A percentile compares a stretch with the other conserved stretches of the same genome.
Conservation (phyloP, 2,888 invertebrate genomes). For the Pyrgus malvae region DNA sequence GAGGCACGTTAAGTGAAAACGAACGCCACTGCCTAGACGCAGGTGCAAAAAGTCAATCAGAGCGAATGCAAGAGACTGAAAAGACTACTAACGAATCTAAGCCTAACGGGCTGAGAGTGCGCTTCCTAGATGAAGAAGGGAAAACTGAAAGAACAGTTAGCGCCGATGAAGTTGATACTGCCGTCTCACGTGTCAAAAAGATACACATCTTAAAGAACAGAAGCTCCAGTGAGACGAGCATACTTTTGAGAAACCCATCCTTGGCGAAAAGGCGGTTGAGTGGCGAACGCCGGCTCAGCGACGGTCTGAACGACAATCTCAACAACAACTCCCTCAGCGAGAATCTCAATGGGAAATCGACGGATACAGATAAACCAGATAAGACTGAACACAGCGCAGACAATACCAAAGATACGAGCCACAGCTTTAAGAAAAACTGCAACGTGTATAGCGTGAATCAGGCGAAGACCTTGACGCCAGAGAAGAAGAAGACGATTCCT, state of each 20-base stretch:
- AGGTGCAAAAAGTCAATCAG: slow-evolving; percentile 61
- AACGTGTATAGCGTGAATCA: slow-evolving; percentile 78
- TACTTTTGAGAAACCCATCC: slow-evolving; percentile 69
- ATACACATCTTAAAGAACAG: slow-evolving; percentile 76
- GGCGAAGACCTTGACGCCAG: slow-evolving; percentile 72
- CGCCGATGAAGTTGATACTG: slow-evolving; percentile 71
- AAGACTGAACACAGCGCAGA: slow-evolving; percentile 63
- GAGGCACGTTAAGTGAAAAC: slow-evolving; percentile 70
- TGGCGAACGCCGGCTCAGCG: slow-evolving; percentile 61
- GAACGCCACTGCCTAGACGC: slow-evolving; percentile 68
- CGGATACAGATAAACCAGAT: slow-evolving; percentile 50
- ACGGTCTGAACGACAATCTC: slow-evolving; percentile 55
- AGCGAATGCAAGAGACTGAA: slow-evolving; percentile 64
- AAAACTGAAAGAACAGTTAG: slow-evolving; percentile 74
- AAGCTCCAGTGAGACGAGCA: slow-evolving; percentile 77
- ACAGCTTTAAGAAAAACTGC: slow-evolving; percentile 71
- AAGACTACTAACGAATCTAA: slow-evolving; percentile 57
- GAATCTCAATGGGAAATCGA: slow-evolving; percentile 61
- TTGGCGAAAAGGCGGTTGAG: slow-evolving; percentile 64
- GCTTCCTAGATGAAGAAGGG: slow-evolving; percentile 75
- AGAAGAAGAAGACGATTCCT: slow-evolving; percentile 64
- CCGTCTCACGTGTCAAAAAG: slow-evolving; percentile 71
- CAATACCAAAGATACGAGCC: slow-evolving; percentile 70
- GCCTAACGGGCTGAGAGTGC: slow-evolving; percentile 66
- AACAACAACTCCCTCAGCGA: slow-evolving; percentile 71